These are phyloP conservation scores for Silurus meridionalis DNA, from an alignment of 2,113 vertebrate species.

Conservation along the genomic window DNA sequence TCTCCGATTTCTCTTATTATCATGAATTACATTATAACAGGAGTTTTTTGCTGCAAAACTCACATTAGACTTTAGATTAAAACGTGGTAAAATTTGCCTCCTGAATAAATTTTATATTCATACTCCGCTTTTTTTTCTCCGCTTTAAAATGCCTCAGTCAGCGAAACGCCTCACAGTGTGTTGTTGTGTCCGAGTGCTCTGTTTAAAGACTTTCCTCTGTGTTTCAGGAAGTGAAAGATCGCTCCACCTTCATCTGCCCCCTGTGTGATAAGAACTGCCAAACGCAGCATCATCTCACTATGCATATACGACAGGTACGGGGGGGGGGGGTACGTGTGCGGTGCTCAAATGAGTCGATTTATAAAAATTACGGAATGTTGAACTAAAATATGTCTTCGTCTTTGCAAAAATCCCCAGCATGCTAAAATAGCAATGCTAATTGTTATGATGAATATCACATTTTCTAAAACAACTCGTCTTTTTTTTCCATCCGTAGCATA, in stretches of 20 bases:
- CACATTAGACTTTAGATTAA: no score
- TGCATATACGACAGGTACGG: slow-evolving; percentile 97
- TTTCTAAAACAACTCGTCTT: neutral
- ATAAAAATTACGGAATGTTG: no score
- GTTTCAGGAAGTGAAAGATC: slow-evolving; percentile 88
- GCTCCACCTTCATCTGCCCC: slow-evolving; percentile 84
- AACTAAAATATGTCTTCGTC: no score
- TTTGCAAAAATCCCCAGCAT: no score
- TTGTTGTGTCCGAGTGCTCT: slow-evolving; percentile 3
- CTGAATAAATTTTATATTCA: no score
- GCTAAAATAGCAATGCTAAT: neutral
- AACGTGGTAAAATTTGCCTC: no score
- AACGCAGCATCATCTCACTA: slow-evolving; percentile 92
- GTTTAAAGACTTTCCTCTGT: slow-evolving; percentile 20
- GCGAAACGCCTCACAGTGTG: neutral
- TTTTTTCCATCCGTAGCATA: slow-evolving; percentile 77
- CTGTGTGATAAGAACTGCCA: slow-evolving; percentile 91
- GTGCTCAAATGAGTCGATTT: neutral
- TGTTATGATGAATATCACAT: neutral
- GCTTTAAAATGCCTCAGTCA: neutral
- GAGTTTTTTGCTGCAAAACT: no score
- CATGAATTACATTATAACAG: no score
- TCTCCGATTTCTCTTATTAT: no score
- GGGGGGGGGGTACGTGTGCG: neutral
- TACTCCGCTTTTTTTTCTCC: neutral